Base-by-base conservation (phyloP, 1,140 invertebrate genomes). In the Euglossa dilemma region DNA sequence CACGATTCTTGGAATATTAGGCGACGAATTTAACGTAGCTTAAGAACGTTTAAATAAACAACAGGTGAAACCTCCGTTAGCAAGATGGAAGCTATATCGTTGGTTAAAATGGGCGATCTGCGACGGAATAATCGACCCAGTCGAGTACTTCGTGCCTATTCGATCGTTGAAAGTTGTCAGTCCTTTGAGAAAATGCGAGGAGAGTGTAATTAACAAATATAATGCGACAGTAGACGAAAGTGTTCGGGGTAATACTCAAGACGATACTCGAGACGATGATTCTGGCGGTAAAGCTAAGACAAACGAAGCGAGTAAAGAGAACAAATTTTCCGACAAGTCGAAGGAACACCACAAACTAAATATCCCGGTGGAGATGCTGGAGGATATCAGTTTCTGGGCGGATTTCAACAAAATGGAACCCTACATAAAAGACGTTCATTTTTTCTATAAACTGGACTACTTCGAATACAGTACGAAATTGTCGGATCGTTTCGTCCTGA, bases 61-160 rank as follows among this genome's bases (percentile, higher is more conserved):
- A 25, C 18, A 91, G 90, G 83, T 90, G 64, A 91, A 90, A 57
- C 77, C 75, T 2, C 88, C 88, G 9, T 72, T 91, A 50, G 84
- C 89, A 14, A 80, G 73, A 57, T 93, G 93, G 93, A 93, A 93
- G 69, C 12, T 85, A 6, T 90, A 91, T 81, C 92, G 94, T 4
- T 95, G 93, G 91, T 47, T 94, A 52, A 85, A 91, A 25, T 95
- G 94, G 94, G 93, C 94, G 0, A 87, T 89, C 28, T 56, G 80
- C 16, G 88, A 86, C 59, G 91, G 90, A 23, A 61, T 92, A 16
- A 88, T 91, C 50, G 82, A 91, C 23, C 84, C 90, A 6, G 77
- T 85, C 5, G 88, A 90, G 20, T 86, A 89, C 25, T 88, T 91
- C 52, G 66, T 86, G 0, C 88, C 90, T 7, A 89, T 91, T 23